Conservation (phyloP, 1,140 invertebrate species). For the Chrysoperla carnea region DNA sequence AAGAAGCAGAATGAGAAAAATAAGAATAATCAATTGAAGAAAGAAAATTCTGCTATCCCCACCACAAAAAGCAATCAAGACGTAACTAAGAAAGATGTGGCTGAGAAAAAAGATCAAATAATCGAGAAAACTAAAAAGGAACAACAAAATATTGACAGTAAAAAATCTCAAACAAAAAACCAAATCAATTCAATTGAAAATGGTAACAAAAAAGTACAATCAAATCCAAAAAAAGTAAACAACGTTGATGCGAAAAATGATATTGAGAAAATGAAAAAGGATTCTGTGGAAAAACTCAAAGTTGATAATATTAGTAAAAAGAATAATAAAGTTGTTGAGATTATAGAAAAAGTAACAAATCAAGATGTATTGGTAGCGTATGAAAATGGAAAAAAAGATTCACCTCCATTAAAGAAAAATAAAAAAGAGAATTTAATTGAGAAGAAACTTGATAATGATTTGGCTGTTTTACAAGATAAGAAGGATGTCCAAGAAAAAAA, state of each 20-base stretch:
- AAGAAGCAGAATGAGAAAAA: slow-evolving; percentile 20
- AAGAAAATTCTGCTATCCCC: neutral
- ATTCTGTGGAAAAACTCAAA: neutral
- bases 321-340: slow-evolving; percentile 3
- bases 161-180: slow-evolving; percentile 16
- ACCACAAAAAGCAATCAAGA: too few relatives aligned
- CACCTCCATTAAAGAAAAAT: neutral
- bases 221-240: slow-evolving; percentile 11
- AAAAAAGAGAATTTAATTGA: slow-evolving; percentile 1
- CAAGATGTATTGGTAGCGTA: neutral
- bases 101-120: slow-evolving; percentile 7
- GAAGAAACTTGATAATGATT: neutral
- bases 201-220: too few relatives aligned
- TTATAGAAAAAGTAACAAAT: slow-evolving; percentile 3
- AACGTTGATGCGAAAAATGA: slow-evolving; percentile 15
- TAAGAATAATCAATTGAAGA: slow-evolving; percentile 10
- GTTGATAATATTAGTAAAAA: slow-evolving; percentile 5
- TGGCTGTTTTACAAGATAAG: neutral
- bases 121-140: slow-evolving; percentile 20
- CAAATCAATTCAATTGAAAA: slow-evolving; percentile 8
- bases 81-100: slow-evolving; percentile 1
- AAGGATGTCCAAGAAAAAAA: neutral
- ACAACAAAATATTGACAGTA: slow-evolving; percentile 15
- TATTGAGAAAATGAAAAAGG: slow-evolving; percentile 3
- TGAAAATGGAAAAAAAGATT: neutral